Base-by-base conservation (phyloP, 2,113 vertebrate genomes). In the Danionella cerebrum region DNA sequence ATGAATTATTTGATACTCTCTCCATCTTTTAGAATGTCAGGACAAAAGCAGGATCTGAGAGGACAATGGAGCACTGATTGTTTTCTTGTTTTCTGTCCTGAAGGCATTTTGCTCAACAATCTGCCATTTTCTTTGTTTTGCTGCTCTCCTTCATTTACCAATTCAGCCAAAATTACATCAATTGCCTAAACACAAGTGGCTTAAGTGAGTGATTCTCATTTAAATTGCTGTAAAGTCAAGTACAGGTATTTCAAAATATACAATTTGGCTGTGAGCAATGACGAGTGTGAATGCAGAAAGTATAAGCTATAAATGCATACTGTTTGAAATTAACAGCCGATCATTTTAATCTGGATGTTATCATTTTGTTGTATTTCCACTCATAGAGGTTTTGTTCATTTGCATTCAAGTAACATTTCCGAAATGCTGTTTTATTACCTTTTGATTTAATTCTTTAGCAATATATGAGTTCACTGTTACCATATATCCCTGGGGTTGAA, bases 1-100 rank as follows among this genome's bases (percentile, higher is more conserved):
- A 68, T 66, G 24, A 67, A 70, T 67, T 60, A 53, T 74, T 31
- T 54, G 31, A 66, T 74, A 70, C 8, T 9, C 2, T 41, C 51
- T 7, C 0, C 2, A 25, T 45, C 24, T 9, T 36, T 36, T 50
- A n/a, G n/a, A 57, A 33, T 65, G 53, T 41, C 14, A 16, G 55
- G 52, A 33, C 35, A 41, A 52, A 41, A 35, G 48, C 14, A 54
- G 44, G 16, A 11, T 18, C n/a, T 1, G 3, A 7, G 31, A 22
- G 7, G 14, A 55, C 52, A 50, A 48, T 14, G 25, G 29, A 7
- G n/a, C 4, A 3, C 29, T 21, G 33, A 35, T 25, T 45, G 39
- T 24, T 25, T 45, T 24, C 8, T 9, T 35, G 52, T 33, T 66
- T 41, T 29, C 19, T n/a, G n/a, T n/a, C 21, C 3, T 9, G 44